These are phyloP conservation scores for Drosophila simulans DNA, from an alignment of 1,140 invertebrate species.

Conservation along the genomic window DNA sequence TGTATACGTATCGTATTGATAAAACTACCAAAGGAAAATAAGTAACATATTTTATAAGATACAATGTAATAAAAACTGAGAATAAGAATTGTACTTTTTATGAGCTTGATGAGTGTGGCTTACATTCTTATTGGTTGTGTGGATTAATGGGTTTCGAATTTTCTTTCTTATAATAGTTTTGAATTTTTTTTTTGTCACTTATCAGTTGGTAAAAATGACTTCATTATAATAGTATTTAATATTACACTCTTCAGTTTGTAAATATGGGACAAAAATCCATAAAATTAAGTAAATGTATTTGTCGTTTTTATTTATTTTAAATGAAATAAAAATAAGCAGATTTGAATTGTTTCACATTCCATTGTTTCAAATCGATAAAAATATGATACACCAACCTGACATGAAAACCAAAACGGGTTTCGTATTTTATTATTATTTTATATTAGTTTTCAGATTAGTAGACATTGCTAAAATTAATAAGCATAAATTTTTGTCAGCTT, in stretches of 20 bases:
- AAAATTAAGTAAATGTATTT: too few relatives aligned
- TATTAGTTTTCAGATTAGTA: constrained; percentile 1
- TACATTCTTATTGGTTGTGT: not conserved
- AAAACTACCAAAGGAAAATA: constrained; percentile 74
- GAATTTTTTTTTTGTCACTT: too few relatives aligned
- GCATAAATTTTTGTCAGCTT: not conserved
- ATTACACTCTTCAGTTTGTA: too few relatives aligned
- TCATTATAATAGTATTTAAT: too few relatives aligned
- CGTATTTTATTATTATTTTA: not conserved
- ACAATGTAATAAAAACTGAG: constrained; percentile 68
- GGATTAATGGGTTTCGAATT: not conserved
- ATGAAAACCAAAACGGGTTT: constrained; percentile 1
- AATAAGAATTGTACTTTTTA: constrained; percentile 62
- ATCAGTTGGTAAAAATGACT: too few relatives aligned
- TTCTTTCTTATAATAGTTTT: not conserved
- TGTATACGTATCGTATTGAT: constrained; percentile 78
- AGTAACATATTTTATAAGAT: constrained; percentile 80
- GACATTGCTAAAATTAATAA: constrained; percentile 8
- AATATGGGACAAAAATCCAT: too few relatives aligned
- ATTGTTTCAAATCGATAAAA: constrained; percentile 1
- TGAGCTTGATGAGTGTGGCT: constrained; percentile 6
- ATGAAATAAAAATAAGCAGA: not conserved
- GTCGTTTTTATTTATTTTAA: not conserved
- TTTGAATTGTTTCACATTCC: constrained; percentile 12
- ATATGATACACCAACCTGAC: constrained; percentile 4